Evolutionary conservation across 2,113 vertebrate genomes (phyloP), one percentile per base, ranked within the genome.

Genomic region (Ellobius talpinus): DNA sequence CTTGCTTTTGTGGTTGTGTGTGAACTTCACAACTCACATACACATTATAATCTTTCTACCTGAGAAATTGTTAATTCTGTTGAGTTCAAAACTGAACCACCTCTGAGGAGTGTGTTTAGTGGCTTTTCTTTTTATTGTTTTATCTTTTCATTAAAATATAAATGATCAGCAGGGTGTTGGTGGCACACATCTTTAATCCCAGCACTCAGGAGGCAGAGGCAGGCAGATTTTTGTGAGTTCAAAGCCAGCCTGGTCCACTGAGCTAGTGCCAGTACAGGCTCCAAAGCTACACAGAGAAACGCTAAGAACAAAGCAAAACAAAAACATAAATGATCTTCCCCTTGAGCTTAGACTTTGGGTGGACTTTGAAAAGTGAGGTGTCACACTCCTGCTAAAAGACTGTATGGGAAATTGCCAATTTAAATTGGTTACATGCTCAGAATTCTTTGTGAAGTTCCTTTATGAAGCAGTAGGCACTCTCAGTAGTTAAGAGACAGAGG

Each of bases 111-210:
- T 70, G 26, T 81, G 14, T 17, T 45, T 89, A 26, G 10, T 5
- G 19, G 26, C 74, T 70, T 93, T 91, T 88, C 31, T 91, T 94
- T 93, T 94, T n/a, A 82, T n/a, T 65, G n/a, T 95, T 92, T 95
- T 96, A 63, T 31, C 76, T 94, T 81, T 94, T 26, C 3, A 73
- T 1, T 72, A 86, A 92, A 13, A 47, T 21, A 85, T 94, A 85
- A 88, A 79, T 87, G 26, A 94, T 79, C 19, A 23, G 55, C 19
- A 5, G 58, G 19, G 19, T 21, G 6, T 19, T 58, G 58, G 58
- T 58, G 58, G 58, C 58, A 58, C 58, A 58, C 6, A 58, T 58
- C 19, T 21, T 58, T 58, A 58, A 58, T 58, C 19, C 58, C 58
- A 58, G 58, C 58, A 58, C 19, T 21, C 19, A 58, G 58, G 58